Percentiles rank a stretch among this genome's conserved stretches.
phyloP scores from a whole-genome alignment of 2,797 vertebrate species.

The Catamblyrhynchus diadema region DNA sequence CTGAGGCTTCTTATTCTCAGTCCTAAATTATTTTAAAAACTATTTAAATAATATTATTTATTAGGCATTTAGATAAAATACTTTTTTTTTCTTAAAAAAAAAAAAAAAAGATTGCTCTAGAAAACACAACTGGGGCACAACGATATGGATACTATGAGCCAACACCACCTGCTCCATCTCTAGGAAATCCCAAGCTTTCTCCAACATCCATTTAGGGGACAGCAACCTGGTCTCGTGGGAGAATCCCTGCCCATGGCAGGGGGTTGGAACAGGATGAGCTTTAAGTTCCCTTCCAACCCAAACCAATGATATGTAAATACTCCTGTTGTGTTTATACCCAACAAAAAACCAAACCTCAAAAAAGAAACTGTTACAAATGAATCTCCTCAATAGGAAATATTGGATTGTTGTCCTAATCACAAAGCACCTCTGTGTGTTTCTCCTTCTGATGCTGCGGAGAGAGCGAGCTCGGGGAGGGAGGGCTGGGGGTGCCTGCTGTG shows the following conservation, averaged over 20 bases:
- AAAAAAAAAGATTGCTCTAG: constrained; percentile 32
- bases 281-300: background rate
- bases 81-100: background rate
- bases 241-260: background rate
- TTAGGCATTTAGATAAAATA: constrained; percentile 67
- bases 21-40: constrained; percentile 54
- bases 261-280: background rate
- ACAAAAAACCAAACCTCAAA: constrained; percentile 13
- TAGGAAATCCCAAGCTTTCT: background rate
- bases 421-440: constrained; percentile 17
- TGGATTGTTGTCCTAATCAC: constrained; percentile 30
- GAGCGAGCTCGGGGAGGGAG: constrained; percentile 19
- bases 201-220: background rate
- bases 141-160: background rate
- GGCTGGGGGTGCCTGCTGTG: background rate
- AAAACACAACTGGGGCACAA: constrained; percentile 47
- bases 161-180: background rate
- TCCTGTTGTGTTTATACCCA: background rate
- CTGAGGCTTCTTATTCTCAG: constrained; percentile 36
- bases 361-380: constrained; percentile 59
- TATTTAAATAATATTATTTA: constrained; percentile 66
- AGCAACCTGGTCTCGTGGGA: background rate
- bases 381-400: constrained; percentile 71
- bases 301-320: background rate
- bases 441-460: constrained; percentile 44